Percentiles rank a stretch among this genome's conserved stretches.
Conservation (phyloP, 2,797 vertebrate species). For the Pachyuromys duprasi region DNA sequence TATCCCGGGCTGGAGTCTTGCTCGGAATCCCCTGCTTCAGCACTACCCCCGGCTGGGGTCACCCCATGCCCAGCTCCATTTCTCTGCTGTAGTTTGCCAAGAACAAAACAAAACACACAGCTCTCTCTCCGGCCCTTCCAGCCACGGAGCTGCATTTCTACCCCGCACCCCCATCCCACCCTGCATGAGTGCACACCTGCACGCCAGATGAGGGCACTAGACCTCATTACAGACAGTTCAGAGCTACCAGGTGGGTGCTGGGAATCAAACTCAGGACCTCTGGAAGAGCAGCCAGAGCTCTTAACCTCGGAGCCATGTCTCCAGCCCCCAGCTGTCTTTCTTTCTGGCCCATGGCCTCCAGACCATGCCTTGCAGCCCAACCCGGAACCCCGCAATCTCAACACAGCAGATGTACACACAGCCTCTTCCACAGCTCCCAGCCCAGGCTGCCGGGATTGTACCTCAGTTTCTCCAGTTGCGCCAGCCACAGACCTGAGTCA, state of each 20-base stretch:
- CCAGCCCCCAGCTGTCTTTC: background rate
- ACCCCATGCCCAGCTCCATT: too few species aligned
- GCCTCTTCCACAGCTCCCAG: background rate
- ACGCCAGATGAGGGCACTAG: too few species aligned
- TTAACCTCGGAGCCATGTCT: too few species aligned
- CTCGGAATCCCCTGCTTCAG: background rate
- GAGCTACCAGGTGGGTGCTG: too few species aligned
- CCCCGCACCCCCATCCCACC: background rate
- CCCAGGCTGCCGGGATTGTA: background rate
- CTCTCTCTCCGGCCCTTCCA: background rate
- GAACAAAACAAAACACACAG: background rate
- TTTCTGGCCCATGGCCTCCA: background rate
- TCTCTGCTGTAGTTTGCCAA: background rate
- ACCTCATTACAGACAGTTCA: too few species aligned
- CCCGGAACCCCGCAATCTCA: too few species aligned
- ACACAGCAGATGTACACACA: background rate
- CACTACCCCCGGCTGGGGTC: background rate
- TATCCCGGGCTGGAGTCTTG: background rate
- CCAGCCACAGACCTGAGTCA: too few species aligned
- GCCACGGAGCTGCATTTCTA: background rate
- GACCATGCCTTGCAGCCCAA: background rate
- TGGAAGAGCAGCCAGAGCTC: too few species aligned
- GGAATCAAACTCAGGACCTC: too few species aligned
- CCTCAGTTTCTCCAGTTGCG: background rate
- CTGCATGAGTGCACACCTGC: too few species aligned